A percentile compares a stretch with the other conserved stretches of the same genome.
Evolutionary conservation across 2,113 vertebrate species (phyloP).

Genomic region (Psittacus erithacus): DNA sequence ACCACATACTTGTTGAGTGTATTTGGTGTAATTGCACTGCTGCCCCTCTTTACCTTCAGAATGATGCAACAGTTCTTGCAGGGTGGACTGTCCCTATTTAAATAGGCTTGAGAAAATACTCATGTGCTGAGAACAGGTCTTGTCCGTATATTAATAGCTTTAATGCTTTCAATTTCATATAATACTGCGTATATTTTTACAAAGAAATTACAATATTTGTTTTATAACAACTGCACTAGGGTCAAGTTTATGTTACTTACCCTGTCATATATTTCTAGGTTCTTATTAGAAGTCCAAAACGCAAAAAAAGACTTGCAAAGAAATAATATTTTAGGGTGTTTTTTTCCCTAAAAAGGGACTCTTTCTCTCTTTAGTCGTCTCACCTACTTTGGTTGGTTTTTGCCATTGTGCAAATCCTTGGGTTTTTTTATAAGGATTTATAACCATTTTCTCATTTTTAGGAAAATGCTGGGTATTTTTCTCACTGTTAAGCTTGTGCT

Average conservation of each 20-base stretch:
- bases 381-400: background rate
- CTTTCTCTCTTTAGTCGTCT: background rate
- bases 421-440: background rate
- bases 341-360: background rate
- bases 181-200: background rate
- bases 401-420: background rate
- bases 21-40: background rate
- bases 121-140: constrained; percentile 7
- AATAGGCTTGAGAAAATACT: constrained; percentile 31
- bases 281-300: constrained; percentile 1
- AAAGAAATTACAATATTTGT: background rate
- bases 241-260: background rate
- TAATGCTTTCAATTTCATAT: background rate
- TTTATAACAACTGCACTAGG: background rate
- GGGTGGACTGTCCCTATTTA: background rate
- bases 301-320: background rate
- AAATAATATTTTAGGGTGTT: background rate
- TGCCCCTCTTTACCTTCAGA: constrained; percentile 14
- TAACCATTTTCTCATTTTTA: background rate
- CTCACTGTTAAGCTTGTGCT: constrained; percentile 56
- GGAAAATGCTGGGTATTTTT: constrained; percentile 42
- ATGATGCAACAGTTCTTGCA: constrained; percentile 23
- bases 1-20: background rate
- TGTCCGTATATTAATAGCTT: background rate
- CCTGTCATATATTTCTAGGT: background rate